These are phyloP conservation scores for Pseudochaenichthys georgianus DNA, from an alignment of 2,797 vertebrate genomes.

Conservation along the genomic window DNA sequence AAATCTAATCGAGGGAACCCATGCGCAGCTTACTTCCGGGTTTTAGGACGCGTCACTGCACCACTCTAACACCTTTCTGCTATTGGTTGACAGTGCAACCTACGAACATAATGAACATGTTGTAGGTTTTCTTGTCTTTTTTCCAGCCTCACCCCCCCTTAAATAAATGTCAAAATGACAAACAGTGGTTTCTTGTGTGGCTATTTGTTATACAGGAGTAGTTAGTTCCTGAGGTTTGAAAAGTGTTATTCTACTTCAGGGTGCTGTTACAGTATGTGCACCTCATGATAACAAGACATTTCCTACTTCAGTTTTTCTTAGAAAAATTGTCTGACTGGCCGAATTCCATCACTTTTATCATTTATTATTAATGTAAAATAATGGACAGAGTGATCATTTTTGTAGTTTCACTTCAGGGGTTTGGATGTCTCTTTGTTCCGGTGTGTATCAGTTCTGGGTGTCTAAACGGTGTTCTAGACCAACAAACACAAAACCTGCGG, in stretches of 20 bases:
- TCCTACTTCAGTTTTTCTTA: neutral
- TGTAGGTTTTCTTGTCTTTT: neutral
- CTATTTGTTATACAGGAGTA: neutral
- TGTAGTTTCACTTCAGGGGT: neutral
- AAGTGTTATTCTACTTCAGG: neutral
- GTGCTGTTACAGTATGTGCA: neutral
- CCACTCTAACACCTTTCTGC: too few species aligned
- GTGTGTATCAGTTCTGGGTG: slow-evolving; percentile 16
- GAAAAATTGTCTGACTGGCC: neutral
- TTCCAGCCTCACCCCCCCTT: neutral
- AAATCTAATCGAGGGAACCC: too few species aligned
- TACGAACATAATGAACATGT: neutral
- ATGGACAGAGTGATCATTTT: slow-evolving; percentile 12
- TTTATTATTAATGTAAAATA: slow-evolving; percentile 32
- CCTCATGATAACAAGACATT: neutral
- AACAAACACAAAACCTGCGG: slow-evolving; percentile 54
- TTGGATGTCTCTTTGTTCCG: slow-evolving; percentile 18
- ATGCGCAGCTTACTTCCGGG: too few species aligned
- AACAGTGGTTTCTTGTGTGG: neutral
- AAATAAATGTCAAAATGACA: neutral
- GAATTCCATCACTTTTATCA: slow-evolving; percentile 12
- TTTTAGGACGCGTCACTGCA: too few species aligned
- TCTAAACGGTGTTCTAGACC: slow-evolving; percentile 25
- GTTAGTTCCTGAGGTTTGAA: neutral
- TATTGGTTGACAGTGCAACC: too few species aligned